Conservation (phyloP, 2,797 vertebrate genomes). For the Toxotes lorentzi region DNA sequence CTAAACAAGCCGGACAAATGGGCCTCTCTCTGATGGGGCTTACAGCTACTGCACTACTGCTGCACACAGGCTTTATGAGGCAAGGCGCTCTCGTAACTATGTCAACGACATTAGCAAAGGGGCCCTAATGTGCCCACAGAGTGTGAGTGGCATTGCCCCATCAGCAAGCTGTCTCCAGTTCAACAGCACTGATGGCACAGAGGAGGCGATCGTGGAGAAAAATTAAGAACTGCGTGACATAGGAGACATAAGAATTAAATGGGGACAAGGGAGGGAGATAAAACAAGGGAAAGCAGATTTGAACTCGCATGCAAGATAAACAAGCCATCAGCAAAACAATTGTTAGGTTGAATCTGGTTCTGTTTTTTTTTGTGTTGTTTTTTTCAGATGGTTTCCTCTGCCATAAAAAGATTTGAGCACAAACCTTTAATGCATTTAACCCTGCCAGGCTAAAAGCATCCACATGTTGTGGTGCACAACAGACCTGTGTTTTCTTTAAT, state of each 20-base stretch:
- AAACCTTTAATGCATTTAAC: background rate
- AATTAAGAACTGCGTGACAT: background rate
- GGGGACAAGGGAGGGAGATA: conserved; percentile 19
- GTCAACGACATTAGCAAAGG: conserved; percentile 57
- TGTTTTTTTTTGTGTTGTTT: no score
- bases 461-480: background rate
- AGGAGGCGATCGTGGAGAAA: conserved; percentile 25
- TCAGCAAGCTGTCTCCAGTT: conserved; percentile 38
- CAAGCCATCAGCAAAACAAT: conserved; percentile 40
- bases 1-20: conserved; percentile 47
- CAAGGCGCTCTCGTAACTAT: conserved; percentile 43
- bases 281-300: conserved; percentile 31
- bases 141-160: conserved; percentile 32
- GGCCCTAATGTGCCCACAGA: conserved; percentile 50
- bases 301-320: conserved; percentile 42
- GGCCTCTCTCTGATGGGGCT: conserved; percentile 35
- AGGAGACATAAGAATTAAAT: conserved; percentile 10
- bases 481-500: background rate
- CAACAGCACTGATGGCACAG: conserved; percentile 5
- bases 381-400: conserved; percentile 7
- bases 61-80: conserved; percentile 51
- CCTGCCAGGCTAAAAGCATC: conserved; percentile 5
- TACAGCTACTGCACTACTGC: conserved; percentile 33
- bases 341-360: conserved; percentile 9
- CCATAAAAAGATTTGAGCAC: conserved; percentile 12